Evolutionary conservation across 2,113 vertebrate genomes (phyloP).

Genomic region (Oncorhynchus tshawytscha): DNA sequence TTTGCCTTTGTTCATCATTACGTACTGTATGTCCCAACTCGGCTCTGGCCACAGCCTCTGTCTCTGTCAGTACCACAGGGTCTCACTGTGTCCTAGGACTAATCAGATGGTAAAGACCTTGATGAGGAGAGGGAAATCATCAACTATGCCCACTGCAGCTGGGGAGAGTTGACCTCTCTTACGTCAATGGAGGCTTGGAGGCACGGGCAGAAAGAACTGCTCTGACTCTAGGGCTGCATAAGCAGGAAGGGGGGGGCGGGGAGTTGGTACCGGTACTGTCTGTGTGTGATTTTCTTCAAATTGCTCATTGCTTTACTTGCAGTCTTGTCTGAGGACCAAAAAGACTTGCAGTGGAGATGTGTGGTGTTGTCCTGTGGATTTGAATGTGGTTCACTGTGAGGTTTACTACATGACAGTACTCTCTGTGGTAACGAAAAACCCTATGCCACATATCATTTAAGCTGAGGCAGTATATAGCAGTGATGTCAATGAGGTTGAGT

Average conservation of each 20-base stretch:
- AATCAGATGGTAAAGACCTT: conserved; percentile 56
- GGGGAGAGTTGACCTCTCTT: conserved; percentile 23
- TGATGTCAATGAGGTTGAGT: background rate
- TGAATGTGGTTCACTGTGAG: background rate
- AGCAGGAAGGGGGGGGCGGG: background rate
- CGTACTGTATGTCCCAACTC: too few species aligned
- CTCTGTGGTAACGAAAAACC: background rate
- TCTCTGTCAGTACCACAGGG: conserved; percentile 48
- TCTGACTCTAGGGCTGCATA: conserved; percentile 36
- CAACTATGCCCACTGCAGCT: conserved; percentile 39
- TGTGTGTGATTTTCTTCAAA: background rate
- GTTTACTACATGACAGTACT: background rate
- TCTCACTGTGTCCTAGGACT: conserved; percentile 26
- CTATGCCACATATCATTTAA: background rate
- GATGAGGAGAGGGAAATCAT: conserved; percentile 41
- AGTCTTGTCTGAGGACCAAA: background rate
- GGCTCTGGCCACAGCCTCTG: conserved; percentile 39
- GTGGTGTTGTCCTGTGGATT: background rate
- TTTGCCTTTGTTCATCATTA: conserved; percentile 11
- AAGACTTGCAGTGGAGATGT: background rate
- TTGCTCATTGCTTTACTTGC: background rate
- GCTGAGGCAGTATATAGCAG: background rate
- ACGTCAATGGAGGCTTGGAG: conserved; percentile 52
- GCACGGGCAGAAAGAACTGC: conserved; percentile 13
- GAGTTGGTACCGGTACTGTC: background rate